Percentiles rank a stretch among this genome's conserved stretches.
phyloP scores from a whole-genome alignment of 1,140 invertebrate genomes.

The Polypedilum pembai region DNA sequence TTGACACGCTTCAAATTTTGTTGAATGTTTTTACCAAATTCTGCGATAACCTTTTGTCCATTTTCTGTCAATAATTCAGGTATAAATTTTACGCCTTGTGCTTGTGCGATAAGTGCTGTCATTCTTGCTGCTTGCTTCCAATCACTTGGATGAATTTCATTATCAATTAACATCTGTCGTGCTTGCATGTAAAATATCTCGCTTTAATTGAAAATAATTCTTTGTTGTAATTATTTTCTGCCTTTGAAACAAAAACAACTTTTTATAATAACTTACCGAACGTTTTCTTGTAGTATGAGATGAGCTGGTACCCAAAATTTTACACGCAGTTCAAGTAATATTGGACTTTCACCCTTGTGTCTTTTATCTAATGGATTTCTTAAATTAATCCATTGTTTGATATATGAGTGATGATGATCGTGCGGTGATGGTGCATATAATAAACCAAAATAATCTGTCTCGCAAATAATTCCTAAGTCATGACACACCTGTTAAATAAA shows the following conservation, averaged over 20 bases:
- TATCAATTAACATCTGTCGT: slow-evolving; percentile 62
- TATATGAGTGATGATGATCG: slow-evolving; percentile 37
- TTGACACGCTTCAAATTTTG: background rate
- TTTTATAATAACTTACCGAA: slow-evolving; percentile 56
- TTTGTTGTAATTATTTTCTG: background rate
- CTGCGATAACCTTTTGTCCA: background rate
- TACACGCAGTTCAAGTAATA: slow-evolving; percentile 56
- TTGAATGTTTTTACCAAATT: background rate
- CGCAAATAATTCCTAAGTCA: slow-evolving; percentile 68
- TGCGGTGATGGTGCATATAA: slow-evolving; percentile 42
- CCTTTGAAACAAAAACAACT: background rate
- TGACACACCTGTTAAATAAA: slow-evolving; percentile 63
- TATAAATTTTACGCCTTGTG: slow-evolving; percentile 35
- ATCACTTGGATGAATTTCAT: slow-evolving; percentile 57
- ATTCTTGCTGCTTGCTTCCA: slow-evolving; percentile 62
- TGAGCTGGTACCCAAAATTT: slow-evolving; percentile 89
- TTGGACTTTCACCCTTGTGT: slow-evolving; percentile 49
- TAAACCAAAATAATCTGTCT: slow-evolving; percentile 82
- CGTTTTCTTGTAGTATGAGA: slow-evolving; percentile 71
- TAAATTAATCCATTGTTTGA: slow-evolving; percentile 68
- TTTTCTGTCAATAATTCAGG: background rate
- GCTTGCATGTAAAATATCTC: slow-evolving; percentile 69
- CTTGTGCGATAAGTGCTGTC: slow-evolving; percentile 65
- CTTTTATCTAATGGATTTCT: slow-evolving; percentile 65
- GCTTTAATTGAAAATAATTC: background rate